A percentile compares a stretch with the other conserved stretches of the same genome.
Conservation (phyloP, 1,140 invertebrate species). For the Globodera ellingtonae region DNA sequence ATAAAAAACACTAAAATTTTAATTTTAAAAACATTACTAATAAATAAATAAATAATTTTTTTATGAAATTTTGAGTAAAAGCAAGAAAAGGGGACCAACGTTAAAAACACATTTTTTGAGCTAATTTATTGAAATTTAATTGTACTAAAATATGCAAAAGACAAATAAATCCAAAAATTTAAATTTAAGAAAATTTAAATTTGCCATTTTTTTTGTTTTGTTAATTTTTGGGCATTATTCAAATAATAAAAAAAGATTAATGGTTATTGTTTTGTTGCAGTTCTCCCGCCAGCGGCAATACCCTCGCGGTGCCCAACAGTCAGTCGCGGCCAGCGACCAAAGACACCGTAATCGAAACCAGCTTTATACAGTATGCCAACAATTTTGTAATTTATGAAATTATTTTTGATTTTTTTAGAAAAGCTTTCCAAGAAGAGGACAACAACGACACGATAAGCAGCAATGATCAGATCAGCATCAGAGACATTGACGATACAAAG, state of each 20-base stretch:
- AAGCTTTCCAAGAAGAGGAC: constrained; percentile 39
- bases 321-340: constrained; percentile 35
- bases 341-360: constrained; percentile 42
- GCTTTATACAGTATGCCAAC: constrained; percentile 45
- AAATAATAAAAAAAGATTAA: too few species aligned
- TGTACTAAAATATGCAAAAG: too few species aligned
- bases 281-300: not conserved
- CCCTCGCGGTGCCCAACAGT: constrained; percentile 31
- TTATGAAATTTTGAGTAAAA: too few species aligned
- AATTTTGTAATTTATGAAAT: not conserved
- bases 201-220: too few species aligned
- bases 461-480: constrained; percentile 47
- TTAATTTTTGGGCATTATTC: too few species aligned
- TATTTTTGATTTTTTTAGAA: constrained; percentile 13
- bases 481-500: constrained; percentile 54
- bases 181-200: too few species aligned
- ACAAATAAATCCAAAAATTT: too few species aligned
- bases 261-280: not conserved
- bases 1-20: constrained; percentile 6
- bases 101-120: too few species aligned
- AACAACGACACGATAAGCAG: constrained; percentile 52
- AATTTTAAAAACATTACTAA: not conserved
- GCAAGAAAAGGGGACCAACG: too few species aligned
- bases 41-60: not conserved
- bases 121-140: too few species aligned